phyloP scores from a whole-genome alignment of 2,888 invertebrate species.

The Lacanobia wlatinum region DNA sequence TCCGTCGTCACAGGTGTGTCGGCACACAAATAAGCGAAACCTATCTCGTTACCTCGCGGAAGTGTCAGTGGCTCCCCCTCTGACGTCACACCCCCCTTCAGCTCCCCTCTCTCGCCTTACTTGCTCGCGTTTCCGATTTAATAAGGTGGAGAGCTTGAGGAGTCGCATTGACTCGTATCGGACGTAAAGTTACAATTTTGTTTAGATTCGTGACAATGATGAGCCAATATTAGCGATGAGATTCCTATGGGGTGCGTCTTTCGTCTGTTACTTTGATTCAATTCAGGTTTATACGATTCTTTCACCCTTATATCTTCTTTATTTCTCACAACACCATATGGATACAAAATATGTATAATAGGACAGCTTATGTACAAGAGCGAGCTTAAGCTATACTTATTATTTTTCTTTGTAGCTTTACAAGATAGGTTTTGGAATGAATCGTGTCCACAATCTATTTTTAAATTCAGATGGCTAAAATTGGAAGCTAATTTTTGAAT shows the following conservation, averaged over 20 bases:
- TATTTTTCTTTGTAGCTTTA: too few relatives aligned
- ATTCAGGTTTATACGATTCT: neutral
- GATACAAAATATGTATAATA: too few relatives aligned
- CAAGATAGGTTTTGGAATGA: too few relatives aligned
- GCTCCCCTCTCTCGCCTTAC: constrained; percentile 40
- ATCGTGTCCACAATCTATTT: too few relatives aligned
- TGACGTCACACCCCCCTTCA: constrained; percentile 21
- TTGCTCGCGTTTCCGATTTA: constrained; percentile 68
- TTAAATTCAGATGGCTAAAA: too few relatives aligned
- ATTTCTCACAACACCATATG: too few relatives aligned
- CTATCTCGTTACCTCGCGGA: constrained; percentile 68
- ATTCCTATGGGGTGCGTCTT: constrained; percentile 18
- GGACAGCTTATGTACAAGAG: too few relatives aligned
- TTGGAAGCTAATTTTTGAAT: too few relatives aligned
- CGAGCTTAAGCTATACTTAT: too few relatives aligned
- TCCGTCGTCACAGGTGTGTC: constrained; percentile 44
- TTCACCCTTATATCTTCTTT: neutral
- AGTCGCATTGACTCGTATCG: constrained; percentile 56
- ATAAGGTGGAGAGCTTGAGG: constrained; percentile 62
- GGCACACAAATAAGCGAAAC: constrained; percentile 61
- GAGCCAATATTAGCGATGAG: constrained; percentile 2
- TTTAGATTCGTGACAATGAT: constrained; percentile 42
- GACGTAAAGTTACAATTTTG: constrained; percentile 50
- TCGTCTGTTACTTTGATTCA: neutral
- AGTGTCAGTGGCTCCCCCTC: constrained; percentile 63